Percentiles rank a stretch among this genome's conserved stretches.
phyloP scores from a whole-genome alignment of 2,888 invertebrate species.

The Hydropsyche betteni region DNA sequence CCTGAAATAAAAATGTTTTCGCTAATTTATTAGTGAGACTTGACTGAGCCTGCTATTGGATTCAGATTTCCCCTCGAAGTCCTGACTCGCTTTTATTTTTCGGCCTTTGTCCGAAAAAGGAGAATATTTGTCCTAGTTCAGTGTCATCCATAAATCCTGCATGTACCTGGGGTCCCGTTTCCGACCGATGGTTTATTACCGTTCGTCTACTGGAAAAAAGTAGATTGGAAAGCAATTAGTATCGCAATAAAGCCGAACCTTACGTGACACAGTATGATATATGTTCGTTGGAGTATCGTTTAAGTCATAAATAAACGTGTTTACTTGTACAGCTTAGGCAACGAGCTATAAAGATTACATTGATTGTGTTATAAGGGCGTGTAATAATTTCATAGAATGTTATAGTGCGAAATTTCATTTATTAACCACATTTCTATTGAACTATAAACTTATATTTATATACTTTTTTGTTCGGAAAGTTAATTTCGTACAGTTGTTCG shows the following conservation, averaged over 20 bases:
- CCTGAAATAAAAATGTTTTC: no score
- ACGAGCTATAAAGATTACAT: slow-evolving; percentile 14
- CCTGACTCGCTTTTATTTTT: no score
- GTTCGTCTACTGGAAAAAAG: slow-evolving; percentile 9
- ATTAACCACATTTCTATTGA: neutral
- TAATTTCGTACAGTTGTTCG: slow-evolving; percentile 23
- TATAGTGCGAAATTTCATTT: neutral
- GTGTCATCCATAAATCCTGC: slow-evolving; percentile 26
- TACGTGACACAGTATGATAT: slow-evolving; percentile 27
- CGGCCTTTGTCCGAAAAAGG: no score
- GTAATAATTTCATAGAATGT: neutral
- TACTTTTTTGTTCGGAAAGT: slow-evolving; percentile 3
- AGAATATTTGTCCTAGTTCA: no score
- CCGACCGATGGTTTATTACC: slow-evolving; percentile 37
- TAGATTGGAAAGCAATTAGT: slow-evolving; percentile 42
- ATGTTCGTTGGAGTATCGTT: neutral
- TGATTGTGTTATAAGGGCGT: neutral
- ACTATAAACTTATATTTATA: neutral
- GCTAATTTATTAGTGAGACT: no score
- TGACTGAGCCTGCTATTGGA: no score
- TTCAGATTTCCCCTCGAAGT: no score
- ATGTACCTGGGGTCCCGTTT: slow-evolving; percentile 6
- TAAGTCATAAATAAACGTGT: slow-evolving; percentile 22
- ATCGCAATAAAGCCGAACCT: slow-evolving; percentile 34
- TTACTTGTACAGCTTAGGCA: slow-evolving; percentile 8